phyloP scores from a whole-genome alignment of 2,888 invertebrate species.

The Pristionchus arcanus region DNA sequence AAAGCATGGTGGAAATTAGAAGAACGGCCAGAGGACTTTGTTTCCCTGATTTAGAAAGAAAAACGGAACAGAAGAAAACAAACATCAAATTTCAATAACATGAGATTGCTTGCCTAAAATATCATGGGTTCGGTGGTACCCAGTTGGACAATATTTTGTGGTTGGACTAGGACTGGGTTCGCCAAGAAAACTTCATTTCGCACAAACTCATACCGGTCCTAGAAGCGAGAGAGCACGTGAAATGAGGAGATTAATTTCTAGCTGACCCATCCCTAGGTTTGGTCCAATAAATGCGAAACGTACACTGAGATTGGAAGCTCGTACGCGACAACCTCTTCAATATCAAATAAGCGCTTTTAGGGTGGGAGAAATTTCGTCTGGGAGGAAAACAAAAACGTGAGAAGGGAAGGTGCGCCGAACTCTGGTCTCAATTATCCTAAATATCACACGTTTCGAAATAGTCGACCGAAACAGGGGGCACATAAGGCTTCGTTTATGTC shows the following conservation, averaged over 20 bases:
- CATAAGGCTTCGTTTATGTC: slow-evolving; percentile 4
- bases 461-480: background rate
- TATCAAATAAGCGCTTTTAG: background rate
- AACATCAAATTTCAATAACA: background rate
- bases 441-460: slow-evolving; percentile 13
- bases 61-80: background rate
- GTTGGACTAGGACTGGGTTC: no score
- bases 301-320: background rate
- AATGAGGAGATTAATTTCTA: no score
- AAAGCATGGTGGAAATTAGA: slow-evolving; percentile 6
- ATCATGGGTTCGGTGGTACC: background rate
- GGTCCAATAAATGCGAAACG: background rate
- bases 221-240: no score
- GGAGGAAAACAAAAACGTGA: slow-evolving; percentile 8
- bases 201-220: no score
- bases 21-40: background rate
- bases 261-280: background rate
- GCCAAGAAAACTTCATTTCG: no score
- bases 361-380: background rate
- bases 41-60: background rate
- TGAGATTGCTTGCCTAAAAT: background rate
- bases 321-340: slow-evolving; percentile 7
- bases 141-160: no score
- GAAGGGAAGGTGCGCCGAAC: background rate
- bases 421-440: slow-evolving; percentile 6